A percentile compares a stretch with the other conserved stretches of the same genome.
Conservation (phyloP, 2,797 vertebrate species). For the Enoplosus armatus region DNA sequence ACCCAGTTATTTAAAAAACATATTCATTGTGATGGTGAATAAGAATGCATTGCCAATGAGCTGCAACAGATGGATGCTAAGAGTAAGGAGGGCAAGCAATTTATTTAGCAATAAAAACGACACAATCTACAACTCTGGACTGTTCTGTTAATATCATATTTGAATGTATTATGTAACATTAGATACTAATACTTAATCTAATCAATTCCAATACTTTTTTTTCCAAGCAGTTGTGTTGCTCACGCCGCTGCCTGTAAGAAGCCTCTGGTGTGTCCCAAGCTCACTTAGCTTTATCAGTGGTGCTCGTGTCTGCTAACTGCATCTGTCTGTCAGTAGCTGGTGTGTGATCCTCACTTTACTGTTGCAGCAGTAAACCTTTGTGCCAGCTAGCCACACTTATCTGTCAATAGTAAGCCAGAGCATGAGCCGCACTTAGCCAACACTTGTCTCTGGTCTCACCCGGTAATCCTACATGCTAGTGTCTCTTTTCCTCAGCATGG, state of each 20-base stretch:
- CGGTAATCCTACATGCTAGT: slow-evolving; percentile 71
- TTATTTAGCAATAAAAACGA: neutral
- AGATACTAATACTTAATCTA: neutral
- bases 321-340: slow-evolving; percentile 53
- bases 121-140: neutral
- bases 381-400: slow-evolving; percentile 67
- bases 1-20: neutral
- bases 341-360: slow-evolving; percentile 58
- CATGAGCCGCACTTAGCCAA: slow-evolving; percentile 63
- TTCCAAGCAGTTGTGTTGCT: slow-evolving; percentile 23
- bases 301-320: slow-evolving; percentile 42
- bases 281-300: slow-evolving; percentile 45
- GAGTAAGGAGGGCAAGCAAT: neutral
- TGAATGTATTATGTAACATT: neutral
- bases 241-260: slow-evolving; percentile 7
- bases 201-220: neutral
- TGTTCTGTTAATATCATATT: neutral
- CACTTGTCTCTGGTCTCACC: slow-evolving; percentile 62
- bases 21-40: neutral
- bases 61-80: slow-evolving; percentile 6
- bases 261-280: slow-evolving; percentile 35
- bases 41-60: neutral
- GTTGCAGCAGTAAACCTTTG: slow-evolving; percentile 67
- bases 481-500: slow-evolving; percentile 54
- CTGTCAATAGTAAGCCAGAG: slow-evolving; percentile 70